Evolutionary conservation across 2,888 invertebrate genomes (phyloP).

Genomic region (Marasmarcha lunaedactyla): DNA sequence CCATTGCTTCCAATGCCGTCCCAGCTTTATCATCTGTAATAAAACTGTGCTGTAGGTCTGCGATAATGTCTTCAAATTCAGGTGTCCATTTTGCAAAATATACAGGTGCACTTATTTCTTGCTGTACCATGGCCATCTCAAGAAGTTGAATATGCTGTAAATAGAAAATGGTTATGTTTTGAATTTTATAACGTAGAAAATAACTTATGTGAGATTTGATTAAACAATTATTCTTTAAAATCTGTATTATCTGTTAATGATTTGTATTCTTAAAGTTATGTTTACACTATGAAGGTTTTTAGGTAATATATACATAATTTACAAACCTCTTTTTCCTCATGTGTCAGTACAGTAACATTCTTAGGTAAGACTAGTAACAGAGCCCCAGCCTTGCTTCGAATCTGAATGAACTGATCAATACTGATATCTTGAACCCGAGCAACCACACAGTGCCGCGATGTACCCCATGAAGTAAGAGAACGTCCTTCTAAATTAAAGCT

Average conservation of each 20-base stretch:
- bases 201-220: background rate
- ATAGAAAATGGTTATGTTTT: conserved; percentile 2
- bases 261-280: too few relatives aligned
- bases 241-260: too few relatives aligned
- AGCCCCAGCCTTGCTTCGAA: conserved; percentile 85
- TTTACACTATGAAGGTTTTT: too few relatives aligned
- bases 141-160: conserved; percentile 78
- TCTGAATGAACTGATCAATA: conserved; percentile 80
- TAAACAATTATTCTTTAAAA: too few relatives aligned
- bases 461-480: conserved; percentile 85
- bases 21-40: conserved; percentile 77
- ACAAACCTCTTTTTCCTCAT: conserved; percentile 77
- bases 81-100: conserved; percentile 86
- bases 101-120: conserved; percentile 86
- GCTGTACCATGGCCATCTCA: conserved; percentile 85
- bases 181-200: background rate
- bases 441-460: conserved; percentile 90
- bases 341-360: conserved; percentile 73
- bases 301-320: too few relatives aligned
- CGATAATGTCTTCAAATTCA: conserved; percentile 79
- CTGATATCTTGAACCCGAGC: conserved; percentile 84
- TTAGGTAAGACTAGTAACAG: conserved; percentile 86
- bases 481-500: conserved; percentile 90
- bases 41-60: conserved; percentile 78
- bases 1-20: conserved; percentile 85